Evolutionary conservation across 1,140 invertebrate species (phyloP), one percentile per base, ranked within the genome.

Genomic region (Brachionus angularis): DNA sequence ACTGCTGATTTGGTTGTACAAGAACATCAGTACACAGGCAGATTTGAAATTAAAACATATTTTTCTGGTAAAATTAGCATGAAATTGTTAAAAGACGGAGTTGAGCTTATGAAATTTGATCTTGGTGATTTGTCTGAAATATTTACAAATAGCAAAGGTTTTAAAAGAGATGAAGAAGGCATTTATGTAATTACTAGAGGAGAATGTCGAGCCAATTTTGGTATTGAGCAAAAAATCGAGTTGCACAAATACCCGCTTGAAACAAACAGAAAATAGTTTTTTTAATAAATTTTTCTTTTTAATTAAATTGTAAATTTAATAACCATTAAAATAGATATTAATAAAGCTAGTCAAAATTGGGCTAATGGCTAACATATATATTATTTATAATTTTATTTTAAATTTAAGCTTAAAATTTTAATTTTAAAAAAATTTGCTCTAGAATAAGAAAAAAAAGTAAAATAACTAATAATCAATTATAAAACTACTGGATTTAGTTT

Each of bases 1-100:
- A 71, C 70, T n/a, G 70, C 70, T n/a, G 50, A 71, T n/a, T 21
- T 71, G 14, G 36, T 71, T 2, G 50, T 71, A 8, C 25, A 71
- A 27, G 70, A 71, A 44, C 33, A 71, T 49, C 44, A 71, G 34
- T 71, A 55, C 25, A 7, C n/a, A 3, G 52, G 70, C 14, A 55
- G 39, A 55, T 71, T 71, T 23, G 49, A 53, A 18, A 18, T 55
- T n/a, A 71, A 71, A 25, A 29, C 70, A 16, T 71, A 71, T 49
- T 71, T 71, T 49, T 58, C 36, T 8, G 70, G 70, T 21, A 34
- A 47, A 44, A 49, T 71, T 21, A 27, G 29, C 3, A 27, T 71
- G 7, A 12, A 55, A 16, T 25, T 71, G 16, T 47, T 23, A 25
- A 71, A 71, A 61, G 70, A 71, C 31, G 31, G 31, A 23, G n/a